Evolutionary conservation across 2,797 vertebrate species (phyloP), one percentile per base, ranked within the genome.

Genomic region (Urophycis tenuis): DNA sequence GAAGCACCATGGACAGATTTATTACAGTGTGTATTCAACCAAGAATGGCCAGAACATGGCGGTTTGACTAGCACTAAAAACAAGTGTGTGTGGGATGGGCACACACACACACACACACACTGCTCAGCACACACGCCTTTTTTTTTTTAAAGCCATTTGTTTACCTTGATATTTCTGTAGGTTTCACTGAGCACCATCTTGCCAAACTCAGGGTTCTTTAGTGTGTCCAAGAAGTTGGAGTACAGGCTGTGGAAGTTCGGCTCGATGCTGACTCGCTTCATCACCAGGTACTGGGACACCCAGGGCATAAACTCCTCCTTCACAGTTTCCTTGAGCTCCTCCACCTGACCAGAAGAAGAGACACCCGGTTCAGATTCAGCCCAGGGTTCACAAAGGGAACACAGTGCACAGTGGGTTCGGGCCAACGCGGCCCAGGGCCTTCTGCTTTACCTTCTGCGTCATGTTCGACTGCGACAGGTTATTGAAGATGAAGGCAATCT

Each of bases 271-370:
- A 99, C 98, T 81, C 97, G 95, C 85, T 99, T 99, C 98, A 99
- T 99, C 86, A 99, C 98, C 72, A 99, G 91, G 86, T 99, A 99
- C 76, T 99, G 98, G n/a, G 97, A 99, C 41, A 99, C 97, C 98
- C 98, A 99, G 33, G 97, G 98, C 97, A 99, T 99, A 74, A 98
- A 99, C 87, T 99, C 98, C 74, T 99, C 98, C 84, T 99, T 99
- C 85, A 99, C 97, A 0, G 97, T 99, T 91, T 99, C 98, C 82
- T 99, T 99, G 85, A 99, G 82, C 86, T 99, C 98, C 84, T 99
- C 98, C 77, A 99, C 97, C 98, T 99, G 80, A 31, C 74, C 75
- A 39, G 71, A 29, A n/a, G n/a, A n/a, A n/a, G 4, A 67, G 11
- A 67, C 12, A 67, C 25, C 11, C 9, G 78, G 0, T 36, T 53